Evolutionary conservation across 2,888 invertebrate species (phyloP), one percentile per base, ranked within the genome.

Genomic region (Himalopsyche kuldschensis): DNA sequence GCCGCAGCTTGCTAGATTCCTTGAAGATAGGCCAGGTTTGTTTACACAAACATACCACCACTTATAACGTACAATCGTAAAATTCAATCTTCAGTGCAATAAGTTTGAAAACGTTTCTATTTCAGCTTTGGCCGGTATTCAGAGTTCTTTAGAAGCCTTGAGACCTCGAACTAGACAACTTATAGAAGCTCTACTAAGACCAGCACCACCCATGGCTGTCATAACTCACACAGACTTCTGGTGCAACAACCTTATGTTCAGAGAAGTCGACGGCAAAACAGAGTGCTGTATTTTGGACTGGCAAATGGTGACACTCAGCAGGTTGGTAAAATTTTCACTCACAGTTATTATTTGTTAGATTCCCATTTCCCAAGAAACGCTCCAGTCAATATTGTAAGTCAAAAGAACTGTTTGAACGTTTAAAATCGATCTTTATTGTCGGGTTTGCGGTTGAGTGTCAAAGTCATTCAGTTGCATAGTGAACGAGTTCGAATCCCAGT

Each of bases 141-240:
- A 94, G 11, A 92, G 93, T 32, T 93, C 95, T 0, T 91, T 96
- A 8, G 92, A 94, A 84, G 93, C 94, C 3, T 89, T 96, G 6
- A 91, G 95, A 85, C 93, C 94, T 0, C 92, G 94, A 84, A 96
- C 95, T 15, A 95, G 95, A 87, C 93, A 94, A 24, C 92, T 96
- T 76, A 95, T 96, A 31, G 94, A 95, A 27, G 93, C 94, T 3
- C 90, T 96, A 8, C 90, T 96, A 41, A 93, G 94, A 76, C 95
- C 96, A 0, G 93, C 94, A 78, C 95, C 95, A 87, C 96, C 96
- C 0, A 89, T 94, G 87, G 95, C 96, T 0, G 91, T 96, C 6
- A 94, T 96, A 84, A 96, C 95, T 0, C 96, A 96, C 89, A 96
- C 96, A 0, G 96, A 96, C 88, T 96, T 96, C 89, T 96, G 96